These are phyloP conservation scores for Eidolon dupreanum DNA, from an alignment of 2,797 vertebrate species.

Conservation along the genomic window DNA sequence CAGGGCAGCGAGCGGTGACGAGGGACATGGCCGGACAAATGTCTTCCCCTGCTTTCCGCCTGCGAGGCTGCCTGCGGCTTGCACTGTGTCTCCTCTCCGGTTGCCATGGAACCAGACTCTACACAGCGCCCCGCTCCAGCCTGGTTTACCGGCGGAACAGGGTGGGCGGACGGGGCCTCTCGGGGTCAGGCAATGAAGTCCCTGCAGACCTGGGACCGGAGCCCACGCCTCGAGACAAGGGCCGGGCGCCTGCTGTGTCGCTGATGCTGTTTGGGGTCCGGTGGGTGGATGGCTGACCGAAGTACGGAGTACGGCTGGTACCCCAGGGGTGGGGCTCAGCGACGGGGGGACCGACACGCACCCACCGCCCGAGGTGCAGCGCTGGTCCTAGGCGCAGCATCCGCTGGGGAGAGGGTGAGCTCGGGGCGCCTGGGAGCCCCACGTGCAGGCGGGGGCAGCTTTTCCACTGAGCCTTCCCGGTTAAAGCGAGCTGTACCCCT, in stretches of 20 bases:
- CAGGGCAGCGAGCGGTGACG: background rate
- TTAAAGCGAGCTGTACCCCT: background rate
- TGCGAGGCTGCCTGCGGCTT: background rate
- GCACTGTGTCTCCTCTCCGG: background rate
- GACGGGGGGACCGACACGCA: fast-evolving
- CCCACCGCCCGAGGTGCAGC: fast-evolving
- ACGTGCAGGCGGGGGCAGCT: fast-evolving
- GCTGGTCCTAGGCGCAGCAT: fast-evolving
- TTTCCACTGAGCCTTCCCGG: background rate
- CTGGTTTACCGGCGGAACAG: background rate
- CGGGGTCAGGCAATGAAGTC: background rate
- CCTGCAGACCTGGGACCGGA: background rate
- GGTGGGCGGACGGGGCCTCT: fast-evolving
- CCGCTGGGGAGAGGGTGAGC: fast-evolving
- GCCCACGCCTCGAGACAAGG: fast-evolving
- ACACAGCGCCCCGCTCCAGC: too few species aligned
- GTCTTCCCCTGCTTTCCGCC: background rate
- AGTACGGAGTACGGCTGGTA: too few species aligned
- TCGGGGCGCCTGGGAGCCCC: fast-evolving
- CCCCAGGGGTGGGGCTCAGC: fast-evolving
- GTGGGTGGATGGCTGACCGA: too few species aligned
- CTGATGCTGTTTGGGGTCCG: fast-evolving
- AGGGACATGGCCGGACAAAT: fast-evolving
- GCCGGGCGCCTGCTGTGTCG: fast-evolving
- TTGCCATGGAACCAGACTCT: background rate